Evolutionary conservation across 2,888 invertebrate genomes (phyloP), one percentile per base, ranked within the genome.

Genomic region (Deilephila porcellus): DNA sequence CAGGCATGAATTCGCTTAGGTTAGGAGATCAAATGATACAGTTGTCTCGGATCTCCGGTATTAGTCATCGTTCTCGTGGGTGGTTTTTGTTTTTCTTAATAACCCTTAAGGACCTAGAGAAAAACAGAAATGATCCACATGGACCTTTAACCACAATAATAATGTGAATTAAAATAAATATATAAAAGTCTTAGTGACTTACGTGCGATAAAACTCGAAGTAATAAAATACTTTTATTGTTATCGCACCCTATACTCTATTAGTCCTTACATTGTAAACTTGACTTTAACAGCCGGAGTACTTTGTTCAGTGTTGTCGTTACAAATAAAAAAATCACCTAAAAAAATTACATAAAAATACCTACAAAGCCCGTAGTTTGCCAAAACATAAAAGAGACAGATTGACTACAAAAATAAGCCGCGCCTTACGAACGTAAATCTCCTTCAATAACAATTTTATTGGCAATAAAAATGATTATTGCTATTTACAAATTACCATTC

Each of bases 401-500:
- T 53, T 72, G 20, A 72, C 52, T 62, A 62, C 32, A 17, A n/a
- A 52, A 53, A 8, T n/a, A 76, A 76, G 75, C 78, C 74, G 73
- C 80, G 77, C 79, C 81, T 81, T 76, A 73, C 70, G 76, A 70
- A 77, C 76, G 80, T 87, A 85, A 89, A 87, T 90, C 75, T 82
- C 82, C 82, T 85, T 83, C 85, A 84, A 88, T 83, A 82, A 83
- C 84, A 75, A 82, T 88, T 90, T 90, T 86, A 90, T 87, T 83
- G 82, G 80, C 83, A 85, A 85, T 84, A 85, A 88, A 86, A 86
- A 88, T 87, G 88, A 86, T 87, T 86, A 88, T 86, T 86, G 83
- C 86, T 83, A 86, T 88, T 87, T 85, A 84, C 83, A 85, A 86
- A 79, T 85, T 85, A 79, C 79, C 79, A 78, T 80, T 79, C 84